phyloP scores from a whole-genome alignment of 2,113 vertebrate genomes.

The Tonatia bakeri region DNA sequence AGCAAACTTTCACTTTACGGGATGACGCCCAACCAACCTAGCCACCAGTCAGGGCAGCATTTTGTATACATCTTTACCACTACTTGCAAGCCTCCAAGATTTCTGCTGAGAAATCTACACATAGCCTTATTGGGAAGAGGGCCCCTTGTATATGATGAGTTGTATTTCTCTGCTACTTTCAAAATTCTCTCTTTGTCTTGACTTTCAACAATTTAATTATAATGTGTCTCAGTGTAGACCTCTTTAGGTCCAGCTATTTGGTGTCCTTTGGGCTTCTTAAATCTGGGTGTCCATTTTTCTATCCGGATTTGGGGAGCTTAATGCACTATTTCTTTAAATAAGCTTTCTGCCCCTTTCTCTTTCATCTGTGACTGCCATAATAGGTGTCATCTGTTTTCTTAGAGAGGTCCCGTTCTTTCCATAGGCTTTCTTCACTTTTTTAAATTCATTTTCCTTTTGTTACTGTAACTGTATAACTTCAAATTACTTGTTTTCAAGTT shows the following conservation, averaged over 20 bases:
- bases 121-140: background rate
- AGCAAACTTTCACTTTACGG: no score
- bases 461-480: background rate
- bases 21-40: no score
- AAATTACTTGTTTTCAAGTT: background rate
- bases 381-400: background rate
- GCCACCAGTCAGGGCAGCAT: background rate
- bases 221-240: background rate
- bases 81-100: background rate
- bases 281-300: background rate
- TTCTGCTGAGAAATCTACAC: background rate
- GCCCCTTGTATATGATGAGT: background rate
- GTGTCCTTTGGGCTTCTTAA: background rate
- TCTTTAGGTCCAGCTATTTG: background rate
- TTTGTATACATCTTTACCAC: background rate
- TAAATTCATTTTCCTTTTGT: background rate
- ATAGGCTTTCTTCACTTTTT: background rate
- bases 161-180: background rate
- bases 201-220: background rate
- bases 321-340: background rate
- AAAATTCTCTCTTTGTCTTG: background rate
- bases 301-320: background rate
- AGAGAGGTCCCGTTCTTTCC: background rate
- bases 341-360: background rate
- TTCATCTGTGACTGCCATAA: background rate